phyloP scores from a whole-genome alignment of 2,113 vertebrate genomes.

The Gobiocypris rarus region DNA sequence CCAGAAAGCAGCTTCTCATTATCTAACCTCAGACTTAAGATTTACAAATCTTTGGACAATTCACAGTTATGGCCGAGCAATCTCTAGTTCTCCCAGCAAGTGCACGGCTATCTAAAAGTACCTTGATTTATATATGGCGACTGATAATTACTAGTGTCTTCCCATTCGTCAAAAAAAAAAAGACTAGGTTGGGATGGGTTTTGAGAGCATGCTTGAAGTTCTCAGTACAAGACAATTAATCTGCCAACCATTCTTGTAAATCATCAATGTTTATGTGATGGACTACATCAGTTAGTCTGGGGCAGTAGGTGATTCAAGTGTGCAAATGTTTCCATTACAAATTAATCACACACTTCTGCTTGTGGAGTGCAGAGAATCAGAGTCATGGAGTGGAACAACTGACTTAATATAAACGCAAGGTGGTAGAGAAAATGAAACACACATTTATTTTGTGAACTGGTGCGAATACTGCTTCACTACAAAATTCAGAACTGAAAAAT shows the following conservation, averaged over 20 bases:
- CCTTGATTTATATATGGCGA: conserved; percentile 61
- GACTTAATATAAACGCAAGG: not conserved
- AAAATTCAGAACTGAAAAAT: too few species aligned
- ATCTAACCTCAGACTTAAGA: conserved; percentile 41
- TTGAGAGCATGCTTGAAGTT: conserved; percentile 51
- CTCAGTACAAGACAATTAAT: conserved; percentile 53
- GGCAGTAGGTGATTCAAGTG: conserved; percentile 25
- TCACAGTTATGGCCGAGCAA: conserved; percentile 27
- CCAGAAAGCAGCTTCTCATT: conserved; percentile 58
- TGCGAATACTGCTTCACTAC: not conserved
- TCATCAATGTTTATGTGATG: conserved; percentile 44
- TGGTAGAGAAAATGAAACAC: not conserved
- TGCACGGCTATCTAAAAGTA: conserved; percentile 39
- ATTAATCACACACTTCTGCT: conserved; percentile 15
- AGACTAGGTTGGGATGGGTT: conserved; percentile 23
- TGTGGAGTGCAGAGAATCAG: not conserved
- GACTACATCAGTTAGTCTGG: conserved; percentile 45
- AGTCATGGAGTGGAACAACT: conserved; percentile 3
- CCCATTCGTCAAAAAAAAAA: conserved; percentile 56
- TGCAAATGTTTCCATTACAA: conserved; percentile 44
- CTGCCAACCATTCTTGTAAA: conserved; percentile 52
- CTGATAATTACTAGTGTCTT: conserved; percentile 58
- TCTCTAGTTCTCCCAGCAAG: conserved; percentile 42
- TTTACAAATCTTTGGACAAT: conserved; percentile 51
- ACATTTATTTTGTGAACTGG: not conserved